Percentiles rank a stretch among this genome's conserved stretches.
Conservation (phyloP, 2,888 invertebrate genomes). For the Thera obeliscata region DNA sequence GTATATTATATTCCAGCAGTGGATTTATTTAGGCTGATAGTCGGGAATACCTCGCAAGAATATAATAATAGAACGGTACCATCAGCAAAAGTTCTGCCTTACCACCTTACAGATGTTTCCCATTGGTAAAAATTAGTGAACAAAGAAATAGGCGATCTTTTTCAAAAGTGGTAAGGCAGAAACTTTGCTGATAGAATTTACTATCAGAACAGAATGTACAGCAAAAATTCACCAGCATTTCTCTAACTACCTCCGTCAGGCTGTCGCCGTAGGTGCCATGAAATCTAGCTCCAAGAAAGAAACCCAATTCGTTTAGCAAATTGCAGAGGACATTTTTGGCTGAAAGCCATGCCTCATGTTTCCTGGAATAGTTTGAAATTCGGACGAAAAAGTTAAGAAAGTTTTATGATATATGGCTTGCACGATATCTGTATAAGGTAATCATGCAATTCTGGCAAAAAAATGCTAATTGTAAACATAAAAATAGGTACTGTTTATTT, state of each 20-base stretch:
- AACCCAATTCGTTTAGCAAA: conserved; percentile 26
- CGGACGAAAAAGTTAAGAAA: conserved; percentile 9
- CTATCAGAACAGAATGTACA: not conserved
- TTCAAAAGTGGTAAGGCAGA: too few species aligned
- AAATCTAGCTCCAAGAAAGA: conserved; percentile 24
- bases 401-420: conserved; percentile 24
- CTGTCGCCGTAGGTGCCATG: conserved; percentile 33
- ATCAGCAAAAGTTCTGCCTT: too few species aligned
- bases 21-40: too few species aligned
- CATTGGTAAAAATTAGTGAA: too few species aligned
- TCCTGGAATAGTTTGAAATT: conserved; percentile 15
- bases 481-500: too few species aligned
- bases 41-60: too few species aligned
- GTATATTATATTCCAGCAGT: too few species aligned
- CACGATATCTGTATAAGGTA: conserved; percentile 15
- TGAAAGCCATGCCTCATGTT: conserved; percentile 29
- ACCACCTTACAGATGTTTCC: too few species aligned
- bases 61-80: too few species aligned
- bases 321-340: conserved; percentile 35
- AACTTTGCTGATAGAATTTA: too few species aligned
- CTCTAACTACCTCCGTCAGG: conserved; percentile 17
- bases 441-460: conserved; percentile 5
- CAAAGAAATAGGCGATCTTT: too few species aligned
- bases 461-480: not conserved
- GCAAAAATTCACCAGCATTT: not conserved